Evolutionary conservation across 2,797 vertebrate species (phyloP).

Genomic region (Aldrovandia affinis): DNA sequence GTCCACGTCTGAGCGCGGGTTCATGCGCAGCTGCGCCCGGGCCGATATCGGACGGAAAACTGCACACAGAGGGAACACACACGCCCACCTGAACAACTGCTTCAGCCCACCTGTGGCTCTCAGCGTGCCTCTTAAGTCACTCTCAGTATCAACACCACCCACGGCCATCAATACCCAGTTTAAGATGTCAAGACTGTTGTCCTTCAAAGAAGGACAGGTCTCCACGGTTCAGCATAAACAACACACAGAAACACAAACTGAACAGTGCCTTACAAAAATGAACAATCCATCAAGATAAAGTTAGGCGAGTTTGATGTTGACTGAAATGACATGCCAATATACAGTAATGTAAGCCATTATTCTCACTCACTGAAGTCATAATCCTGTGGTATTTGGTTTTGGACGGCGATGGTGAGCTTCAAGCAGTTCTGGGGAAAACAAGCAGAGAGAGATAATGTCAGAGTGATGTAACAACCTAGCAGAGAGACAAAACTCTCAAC

Average conservation of each 20-base stretch:
- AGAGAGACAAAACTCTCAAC: too few species aligned
- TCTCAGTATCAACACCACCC: background rate
- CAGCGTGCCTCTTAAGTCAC: too few species aligned
- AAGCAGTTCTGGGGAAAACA: slow-evolving; percentile 73
- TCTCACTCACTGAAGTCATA: slow-evolving; percentile 87
- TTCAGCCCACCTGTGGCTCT: background rate
- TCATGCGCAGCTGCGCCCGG: slow-evolving; percentile 92
- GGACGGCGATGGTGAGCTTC: slow-evolving; percentile 79
- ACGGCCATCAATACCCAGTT: too few species aligned
- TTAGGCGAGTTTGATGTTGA: background rate
- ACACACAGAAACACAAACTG: too few species aligned
- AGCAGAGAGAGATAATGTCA: slow-evolving; percentile 9
- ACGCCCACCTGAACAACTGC: background rate
- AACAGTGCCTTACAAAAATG: too few species aligned
- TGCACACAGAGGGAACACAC: slow-evolving; percentile 45
- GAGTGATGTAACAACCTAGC: background rate
- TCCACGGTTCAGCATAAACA: too few species aligned
- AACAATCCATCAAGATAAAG: too few species aligned
- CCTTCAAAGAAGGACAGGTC: too few species aligned
- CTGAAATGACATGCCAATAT: background rate
- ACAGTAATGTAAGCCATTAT: too few species aligned
- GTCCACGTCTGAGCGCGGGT: slow-evolving; percentile 90
- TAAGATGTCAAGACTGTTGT: too few species aligned
- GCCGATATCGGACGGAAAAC: slow-evolving; percentile 95
- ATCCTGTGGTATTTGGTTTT: slow-evolving; percentile 66